Percentiles rank a stretch among this genome's conserved stretches.
These are phyloP conservation scores for Fissipunctia ypsillon DNA, from an alignment of 2,888 invertebrate species.

Conservation along the genomic window DNA sequence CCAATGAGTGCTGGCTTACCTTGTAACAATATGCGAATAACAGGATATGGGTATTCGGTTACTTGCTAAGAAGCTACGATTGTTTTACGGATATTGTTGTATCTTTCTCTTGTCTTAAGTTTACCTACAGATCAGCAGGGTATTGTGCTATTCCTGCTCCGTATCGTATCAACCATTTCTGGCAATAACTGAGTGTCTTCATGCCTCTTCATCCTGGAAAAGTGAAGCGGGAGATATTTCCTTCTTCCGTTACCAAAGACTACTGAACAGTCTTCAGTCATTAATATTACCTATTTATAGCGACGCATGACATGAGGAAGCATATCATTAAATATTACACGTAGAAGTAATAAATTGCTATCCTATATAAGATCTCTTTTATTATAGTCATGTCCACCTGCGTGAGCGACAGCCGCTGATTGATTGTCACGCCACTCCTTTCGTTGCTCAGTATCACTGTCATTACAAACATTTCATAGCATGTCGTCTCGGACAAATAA, in stretches of 20 bases:
- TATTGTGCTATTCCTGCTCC: constrained; percentile 8
- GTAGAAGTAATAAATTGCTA: constrained; percentile 25
- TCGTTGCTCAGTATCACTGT: constrained; percentile 40
- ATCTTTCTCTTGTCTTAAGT: neutral
- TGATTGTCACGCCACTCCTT: constrained; percentile 51
- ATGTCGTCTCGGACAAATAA: constrained; percentile 38
- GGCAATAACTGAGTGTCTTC: neutral
- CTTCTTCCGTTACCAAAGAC: neutral
- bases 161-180: constrained; percentile 3
- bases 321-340: constrained; percentile 3
- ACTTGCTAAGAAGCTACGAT: constrained; percentile 22
- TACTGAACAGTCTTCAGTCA: neutral
- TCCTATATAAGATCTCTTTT: constrained; percentile 20
- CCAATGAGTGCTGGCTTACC: constrained; percentile 14
- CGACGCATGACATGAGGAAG: constrained; percentile 2
- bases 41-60: constrained; percentile 34
- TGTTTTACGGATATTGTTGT: constrained; percentile 24
- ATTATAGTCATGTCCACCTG: constrained; percentile 29
- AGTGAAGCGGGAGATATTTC: neutral
- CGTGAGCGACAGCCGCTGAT: constrained; percentile 45
- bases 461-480: constrained; percentile 42
- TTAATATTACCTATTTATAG: constrained; percentile 13
- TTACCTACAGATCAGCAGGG: neutral
- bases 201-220: neutral
- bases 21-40: constrained; percentile 45